Percentiles rank a stretch among this genome's conserved stretches.
phyloP scores from a whole-genome alignment of 2,113 vertebrate species.

The Todiramphus saurophagus region DNA sequence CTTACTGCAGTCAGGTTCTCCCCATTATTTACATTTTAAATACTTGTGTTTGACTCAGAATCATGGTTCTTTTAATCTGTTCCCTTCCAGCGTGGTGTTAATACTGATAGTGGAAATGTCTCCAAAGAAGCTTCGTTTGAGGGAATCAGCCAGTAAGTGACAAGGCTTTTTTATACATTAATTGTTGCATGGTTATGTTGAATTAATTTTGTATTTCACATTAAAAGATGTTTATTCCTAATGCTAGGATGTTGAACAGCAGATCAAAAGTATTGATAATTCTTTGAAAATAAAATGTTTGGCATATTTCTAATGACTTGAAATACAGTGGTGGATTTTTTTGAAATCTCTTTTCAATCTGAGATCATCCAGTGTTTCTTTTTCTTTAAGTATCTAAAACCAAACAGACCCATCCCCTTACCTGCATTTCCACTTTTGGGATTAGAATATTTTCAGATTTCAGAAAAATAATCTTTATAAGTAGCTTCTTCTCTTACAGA shows the following conservation, averaged over 20 bases:
- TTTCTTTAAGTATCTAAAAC: neutral
- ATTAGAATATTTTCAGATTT: neutral
- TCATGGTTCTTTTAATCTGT: neutral
- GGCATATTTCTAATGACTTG: neutral
- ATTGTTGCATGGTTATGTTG: neutral
- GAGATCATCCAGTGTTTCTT: neutral
- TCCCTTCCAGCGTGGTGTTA: constrained; percentile 81
- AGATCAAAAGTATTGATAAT: neutral
- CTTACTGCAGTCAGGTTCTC: neutral
- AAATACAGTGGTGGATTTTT: neutral
- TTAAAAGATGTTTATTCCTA: neutral
- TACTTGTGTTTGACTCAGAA: neutral
- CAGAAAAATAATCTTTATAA: neutral
- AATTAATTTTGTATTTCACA: neutral
- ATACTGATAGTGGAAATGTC: constrained; percentile 89
- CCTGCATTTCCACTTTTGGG: neutral
- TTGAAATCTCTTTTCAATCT: neutral
- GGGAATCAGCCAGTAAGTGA: constrained; percentile 91
- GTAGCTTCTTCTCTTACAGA: neutral
- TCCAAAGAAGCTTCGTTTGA: constrained; percentile 92
- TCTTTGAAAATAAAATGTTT: neutral
- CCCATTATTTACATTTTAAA: neutral
- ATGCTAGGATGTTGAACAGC: neutral
- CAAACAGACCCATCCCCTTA: neutral
- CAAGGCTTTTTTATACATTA: neutral